These are phyloP conservation scores for Macheiramphus alcinus DNA, from an alignment of 2,113 vertebrate genomes.

Conservation along the genomic window DNA sequence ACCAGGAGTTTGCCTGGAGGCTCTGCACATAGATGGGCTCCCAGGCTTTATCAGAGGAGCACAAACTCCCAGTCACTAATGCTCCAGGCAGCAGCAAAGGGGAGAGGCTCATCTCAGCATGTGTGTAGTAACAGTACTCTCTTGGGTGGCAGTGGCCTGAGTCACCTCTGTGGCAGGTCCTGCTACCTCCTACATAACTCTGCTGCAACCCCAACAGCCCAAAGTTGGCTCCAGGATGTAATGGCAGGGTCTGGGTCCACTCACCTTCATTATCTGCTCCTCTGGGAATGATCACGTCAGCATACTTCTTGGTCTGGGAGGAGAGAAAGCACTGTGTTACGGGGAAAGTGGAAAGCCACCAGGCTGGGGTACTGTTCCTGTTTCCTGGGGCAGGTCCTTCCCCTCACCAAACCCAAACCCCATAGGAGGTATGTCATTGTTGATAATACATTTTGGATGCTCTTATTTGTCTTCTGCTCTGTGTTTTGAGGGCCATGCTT, in stretches of 20 bases:
- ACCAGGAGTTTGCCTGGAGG: background rate
- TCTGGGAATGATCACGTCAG: constrained; percentile 95
- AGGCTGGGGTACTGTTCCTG: background rate
- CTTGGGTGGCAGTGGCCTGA: accelerated
- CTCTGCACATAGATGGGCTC: background rate
- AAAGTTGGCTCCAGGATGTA: background rate
- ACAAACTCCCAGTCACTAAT: background rate
- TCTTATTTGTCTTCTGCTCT: background rate
- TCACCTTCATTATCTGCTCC: constrained; percentile 96
- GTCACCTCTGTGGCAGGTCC: background rate
- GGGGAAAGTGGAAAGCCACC: background rate
- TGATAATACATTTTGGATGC: background rate
- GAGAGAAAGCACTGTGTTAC: background rate
- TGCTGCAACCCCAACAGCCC: background rate
- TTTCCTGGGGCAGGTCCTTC: background rate
- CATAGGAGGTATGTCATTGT: background rate
- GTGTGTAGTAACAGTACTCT: background rate
- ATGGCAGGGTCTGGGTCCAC: background rate
- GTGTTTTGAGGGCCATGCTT: background rate
- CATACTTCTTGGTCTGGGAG: constrained; percentile 95
- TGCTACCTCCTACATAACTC: background rate
- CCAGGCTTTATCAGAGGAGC: background rate
- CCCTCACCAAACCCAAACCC: background rate
- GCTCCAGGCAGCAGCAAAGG: background rate
- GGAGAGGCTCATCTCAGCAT: background rate